phyloP scores from a whole-genome alignment of 1,140 invertebrate genomes.

The Lordiphosa clarofinis region DNA sequence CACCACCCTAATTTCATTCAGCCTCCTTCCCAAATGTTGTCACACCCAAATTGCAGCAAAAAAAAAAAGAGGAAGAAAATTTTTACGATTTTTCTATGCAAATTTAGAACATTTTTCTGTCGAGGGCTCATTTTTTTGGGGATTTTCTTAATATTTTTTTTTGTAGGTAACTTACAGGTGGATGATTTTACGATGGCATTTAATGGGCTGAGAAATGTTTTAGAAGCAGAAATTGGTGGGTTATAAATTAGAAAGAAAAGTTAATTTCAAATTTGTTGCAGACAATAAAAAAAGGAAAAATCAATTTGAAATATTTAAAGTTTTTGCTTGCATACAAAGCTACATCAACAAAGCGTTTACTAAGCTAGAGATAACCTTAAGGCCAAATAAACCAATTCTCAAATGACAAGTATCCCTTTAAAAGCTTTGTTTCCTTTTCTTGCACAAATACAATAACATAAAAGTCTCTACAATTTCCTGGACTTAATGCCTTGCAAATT shows the following conservation, averaged over 20 bases:
- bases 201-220: conserved; percentile 58
- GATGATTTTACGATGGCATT: conserved; percentile 56
- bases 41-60: conserved; percentile 53
- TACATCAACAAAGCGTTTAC: no score
- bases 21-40: conserved; percentile 30
- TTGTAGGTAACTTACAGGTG: conserved; percentile 39
- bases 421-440: not conserved
- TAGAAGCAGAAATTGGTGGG: conserved; percentile 20
- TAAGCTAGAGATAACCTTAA: no score
- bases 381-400: no score
- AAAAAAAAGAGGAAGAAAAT: conserved; percentile 33
- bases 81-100: conserved; percentile 72
- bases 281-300: conserved; percentile 5
- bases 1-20: not conserved
- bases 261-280: conserved; percentile 51
- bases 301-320: not conserved
- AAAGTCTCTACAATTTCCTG: conserved; percentile 3
- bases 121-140: conserved; percentile 9
- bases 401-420: not conserved
- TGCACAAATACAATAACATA: conserved; percentile 5
- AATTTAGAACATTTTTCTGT: conserved; percentile 26
- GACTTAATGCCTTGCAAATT: conserved; percentile 70
- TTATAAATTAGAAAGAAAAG: conserved; percentile 43
- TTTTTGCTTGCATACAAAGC: no score
- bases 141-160: conserved; percentile 15